A percentile compares a stretch with the other conserved stretches of the same genome.
These are phyloP conservation scores for Siderastrea siderea DNA, from an alignment of 92 coral and sea anemone genomes.

Conservation along the genomic window DNA sequence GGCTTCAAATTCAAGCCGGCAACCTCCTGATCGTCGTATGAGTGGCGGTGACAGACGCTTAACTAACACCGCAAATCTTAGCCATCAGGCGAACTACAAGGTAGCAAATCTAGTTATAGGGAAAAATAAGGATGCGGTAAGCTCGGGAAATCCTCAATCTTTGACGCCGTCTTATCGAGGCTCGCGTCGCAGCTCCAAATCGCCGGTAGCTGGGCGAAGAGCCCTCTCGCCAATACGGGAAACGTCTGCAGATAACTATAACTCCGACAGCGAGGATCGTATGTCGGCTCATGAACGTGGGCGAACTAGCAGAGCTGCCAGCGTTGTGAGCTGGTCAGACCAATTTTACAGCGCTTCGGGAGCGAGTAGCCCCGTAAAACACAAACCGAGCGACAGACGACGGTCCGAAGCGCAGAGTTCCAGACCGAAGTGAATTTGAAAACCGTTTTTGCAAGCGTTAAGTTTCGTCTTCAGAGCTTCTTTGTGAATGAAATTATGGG, in stretches of 20 bases:
- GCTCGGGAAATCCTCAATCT: slow-evolving; percentile 62
- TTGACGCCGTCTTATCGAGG: slow-evolving; percentile 44
- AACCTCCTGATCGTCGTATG: slow-evolving; percentile 63
- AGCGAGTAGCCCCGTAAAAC: slow-evolving; percentile 85
- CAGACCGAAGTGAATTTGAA: slow-evolving; percentile 74
- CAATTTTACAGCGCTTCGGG: slow-evolving; percentile 85
- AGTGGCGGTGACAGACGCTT: slow-evolving; percentile 69
- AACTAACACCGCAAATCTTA: slow-evolving; percentile 70
- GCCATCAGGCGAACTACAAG: slow-evolving; percentile 95
- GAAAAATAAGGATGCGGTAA: slow-evolving; percentile 85
- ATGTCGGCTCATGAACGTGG: slow-evolving; percentile 72
- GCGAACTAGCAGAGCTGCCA: slow-evolving; percentile 87
- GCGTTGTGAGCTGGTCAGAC: slow-evolving; percentile 99
- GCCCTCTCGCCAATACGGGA: slow-evolving; percentile 98
- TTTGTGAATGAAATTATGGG: slow-evolving; percentile 19
- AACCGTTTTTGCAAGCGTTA: not conserved
- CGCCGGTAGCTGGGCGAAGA: slow-evolving; percentile 91
- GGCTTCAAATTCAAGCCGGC: slow-evolving; percentile 56
- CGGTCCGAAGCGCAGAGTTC: slow-evolving; percentile 83
- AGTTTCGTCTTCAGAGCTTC: not conserved
- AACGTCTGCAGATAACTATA: slow-evolving; percentile 55
- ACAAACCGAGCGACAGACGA: slow-evolving; percentile 79
- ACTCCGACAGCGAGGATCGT: slow-evolving; percentile 87
- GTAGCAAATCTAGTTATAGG: slow-evolving; percentile 99
- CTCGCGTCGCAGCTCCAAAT: slow-evolving; percentile 80